Percentiles rank a stretch among this genome's conserved stretches.
phyloP scores from a whole-genome alignment of 2,113 vertebrate genomes.

The Arvicanthis niloticus region DNA sequence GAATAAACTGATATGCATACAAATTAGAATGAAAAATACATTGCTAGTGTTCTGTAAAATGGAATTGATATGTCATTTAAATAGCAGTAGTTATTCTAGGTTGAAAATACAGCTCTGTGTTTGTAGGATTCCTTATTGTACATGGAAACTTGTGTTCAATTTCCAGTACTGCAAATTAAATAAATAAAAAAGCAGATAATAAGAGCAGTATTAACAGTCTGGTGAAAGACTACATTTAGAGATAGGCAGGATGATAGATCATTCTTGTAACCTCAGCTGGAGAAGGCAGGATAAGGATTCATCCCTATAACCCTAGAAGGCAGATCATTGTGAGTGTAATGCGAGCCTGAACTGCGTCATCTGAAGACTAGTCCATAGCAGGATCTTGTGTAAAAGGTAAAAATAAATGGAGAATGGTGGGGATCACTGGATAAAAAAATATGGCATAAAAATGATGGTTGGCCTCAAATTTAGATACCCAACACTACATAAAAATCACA shows the following conservation, averaged over 20 bases:
- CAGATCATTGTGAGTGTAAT: background rate
- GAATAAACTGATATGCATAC: background rate
- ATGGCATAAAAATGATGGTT: background rate
- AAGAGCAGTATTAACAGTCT: background rate
- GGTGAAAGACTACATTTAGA: background rate
- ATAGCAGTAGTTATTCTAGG: background rate
- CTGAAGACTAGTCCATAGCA: background rate
- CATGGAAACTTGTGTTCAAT: background rate
- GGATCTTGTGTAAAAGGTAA: background rate
- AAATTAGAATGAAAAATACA: background rate
- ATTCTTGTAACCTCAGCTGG: background rate
- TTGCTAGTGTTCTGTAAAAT: background rate
- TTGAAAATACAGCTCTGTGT: background rate
- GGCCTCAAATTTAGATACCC: background rate
- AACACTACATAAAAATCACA: background rate
- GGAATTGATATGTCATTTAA: background rate
- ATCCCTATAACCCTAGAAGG: background rate
- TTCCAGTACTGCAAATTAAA: background rate
- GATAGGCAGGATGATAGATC: background rate
- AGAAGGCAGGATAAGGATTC: background rate
- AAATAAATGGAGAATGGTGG: background rate
- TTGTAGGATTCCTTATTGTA: background rate
- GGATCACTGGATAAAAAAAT: background rate
- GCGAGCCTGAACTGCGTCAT: background rate
- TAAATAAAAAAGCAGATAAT: background rate